Percentiles rank a stretch among this genome's conserved stretches.
Evolutionary conservation across 2,113 vertebrate species (phyloP).

Genomic region (Lota lota): DNA sequence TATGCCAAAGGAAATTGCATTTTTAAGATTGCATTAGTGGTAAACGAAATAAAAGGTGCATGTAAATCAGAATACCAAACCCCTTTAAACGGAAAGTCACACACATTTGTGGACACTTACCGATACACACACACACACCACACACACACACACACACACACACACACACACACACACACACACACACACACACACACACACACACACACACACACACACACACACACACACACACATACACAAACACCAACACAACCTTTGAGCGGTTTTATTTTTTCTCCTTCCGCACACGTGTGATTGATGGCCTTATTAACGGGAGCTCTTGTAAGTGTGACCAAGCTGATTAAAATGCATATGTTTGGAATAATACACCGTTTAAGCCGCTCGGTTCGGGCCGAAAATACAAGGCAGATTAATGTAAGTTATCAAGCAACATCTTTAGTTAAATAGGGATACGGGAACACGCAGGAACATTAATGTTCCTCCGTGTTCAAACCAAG

Average conservation of each 20-base stretch:
- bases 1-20: no score
- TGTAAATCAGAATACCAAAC: no score
- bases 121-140: neutral
- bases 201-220: neutral
- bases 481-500: no score
- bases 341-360: slow-evolving; percentile 99
- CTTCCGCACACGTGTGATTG: slow-evolving; percentile 79
- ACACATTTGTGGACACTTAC: neutral
- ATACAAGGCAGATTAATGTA: slow-evolving; percentile 70
- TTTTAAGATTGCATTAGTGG: no score
- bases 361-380: slow-evolving; percentile 98
- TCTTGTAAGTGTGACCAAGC: slow-evolving; percentile 99
- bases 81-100: no score
- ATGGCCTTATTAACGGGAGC: slow-evolving; percentile 99
- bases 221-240: slow-evolving; percentile 6
- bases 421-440: slow-evolving; percentile 63
- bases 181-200: no score
- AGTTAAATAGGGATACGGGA: slow-evolving; percentile 41
- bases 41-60: no score
- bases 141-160: no score
- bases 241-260: slow-evolving; percentile 7
- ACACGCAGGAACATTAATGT: slow-evolving; percentile 23
- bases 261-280: no score
- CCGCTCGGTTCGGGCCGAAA: slow-evolving; percentile 68
- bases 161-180: no score